phyloP scores from a whole-genome alignment of 2,113 vertebrate genomes.

The Lates calcarifer region DNA sequence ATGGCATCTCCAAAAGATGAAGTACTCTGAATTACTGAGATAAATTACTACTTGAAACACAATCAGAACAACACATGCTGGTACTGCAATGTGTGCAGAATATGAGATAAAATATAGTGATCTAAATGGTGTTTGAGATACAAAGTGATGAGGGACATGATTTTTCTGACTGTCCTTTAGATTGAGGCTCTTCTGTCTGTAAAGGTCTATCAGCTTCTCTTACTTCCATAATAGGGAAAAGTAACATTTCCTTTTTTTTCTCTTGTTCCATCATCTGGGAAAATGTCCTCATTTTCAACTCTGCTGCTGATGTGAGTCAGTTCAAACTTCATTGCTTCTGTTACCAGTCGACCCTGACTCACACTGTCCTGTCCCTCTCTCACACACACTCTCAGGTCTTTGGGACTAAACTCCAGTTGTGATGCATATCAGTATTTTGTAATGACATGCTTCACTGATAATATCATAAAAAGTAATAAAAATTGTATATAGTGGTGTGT shows the following conservation, averaged over 20 bases:
- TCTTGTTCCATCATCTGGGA: conserved; percentile 13
- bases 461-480: background rate
- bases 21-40: no score
- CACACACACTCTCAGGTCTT: background rate
- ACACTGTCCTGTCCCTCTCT: background rate
- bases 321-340: background rate
- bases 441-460: background rate
- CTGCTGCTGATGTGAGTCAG: conserved; percentile 34
- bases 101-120: no score
- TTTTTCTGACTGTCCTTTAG: no score
- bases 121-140: background rate
- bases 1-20: no score
- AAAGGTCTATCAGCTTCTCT: conserved; percentile 4
- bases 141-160: background rate
- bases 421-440: background rate
- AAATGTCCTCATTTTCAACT: conserved; percentile 6
- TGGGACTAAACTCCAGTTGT: background rate
- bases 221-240: background rate
- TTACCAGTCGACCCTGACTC: conserved; percentile 22
- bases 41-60: background rate
- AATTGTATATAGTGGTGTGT: no score
- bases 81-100: background rate
- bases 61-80: background rate
- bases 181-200: background rate
- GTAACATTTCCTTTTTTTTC: background rate